phyloP scores from a whole-genome alignment of 64 coral and sea anemone genomes.

The Montipora foliosa region DNA sequence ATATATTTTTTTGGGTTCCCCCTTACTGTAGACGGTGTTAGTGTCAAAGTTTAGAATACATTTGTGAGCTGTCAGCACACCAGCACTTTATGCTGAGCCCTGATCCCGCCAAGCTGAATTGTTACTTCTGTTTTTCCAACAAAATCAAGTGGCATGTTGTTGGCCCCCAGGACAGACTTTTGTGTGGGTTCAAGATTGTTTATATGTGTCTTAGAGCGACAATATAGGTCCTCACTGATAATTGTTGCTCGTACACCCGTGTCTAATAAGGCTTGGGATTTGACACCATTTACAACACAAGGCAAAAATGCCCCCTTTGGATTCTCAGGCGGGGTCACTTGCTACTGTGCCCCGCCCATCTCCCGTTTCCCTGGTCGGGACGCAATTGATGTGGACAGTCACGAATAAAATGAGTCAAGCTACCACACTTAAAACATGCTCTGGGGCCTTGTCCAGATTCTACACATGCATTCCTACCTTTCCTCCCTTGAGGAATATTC shows the following conservation, averaged over 20 bases:
- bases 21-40: not conserved
- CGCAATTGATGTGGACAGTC: not conserved
- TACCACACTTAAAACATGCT: no score
- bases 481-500: no score
- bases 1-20: slow-evolving; percentile 1
- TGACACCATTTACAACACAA: slow-evolving; percentile 17
- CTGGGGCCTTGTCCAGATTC: no score
- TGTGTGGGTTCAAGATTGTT: not conserved
- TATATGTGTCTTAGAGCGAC: not conserved
- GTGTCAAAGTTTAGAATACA: slow-evolving; percentile 42
- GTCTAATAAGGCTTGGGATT: slow-evolving; percentile 9
- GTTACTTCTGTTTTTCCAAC: slow-evolving; percentile 1
- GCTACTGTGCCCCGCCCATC: not conserved
- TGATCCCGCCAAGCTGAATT: slow-evolving; percentile 9
- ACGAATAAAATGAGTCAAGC: no score
- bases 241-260: slow-evolving; percentile 31
- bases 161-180: slow-evolving; percentile 25
- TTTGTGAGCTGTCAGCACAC: slow-evolving; percentile 49
- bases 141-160: slow-evolving; percentile 28
- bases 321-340: slow-evolving; percentile 15
- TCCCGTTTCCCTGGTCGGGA: not conserved
- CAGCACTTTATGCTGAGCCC: slow-evolving; percentile 6
- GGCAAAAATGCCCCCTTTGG: slow-evolving; percentile 21
- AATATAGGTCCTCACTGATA: slow-evolving; percentile 24
- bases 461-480: no score